Base-by-base conservation (phyloP, 2,888 invertebrate species). In the Drosophila atripex region DNA sequence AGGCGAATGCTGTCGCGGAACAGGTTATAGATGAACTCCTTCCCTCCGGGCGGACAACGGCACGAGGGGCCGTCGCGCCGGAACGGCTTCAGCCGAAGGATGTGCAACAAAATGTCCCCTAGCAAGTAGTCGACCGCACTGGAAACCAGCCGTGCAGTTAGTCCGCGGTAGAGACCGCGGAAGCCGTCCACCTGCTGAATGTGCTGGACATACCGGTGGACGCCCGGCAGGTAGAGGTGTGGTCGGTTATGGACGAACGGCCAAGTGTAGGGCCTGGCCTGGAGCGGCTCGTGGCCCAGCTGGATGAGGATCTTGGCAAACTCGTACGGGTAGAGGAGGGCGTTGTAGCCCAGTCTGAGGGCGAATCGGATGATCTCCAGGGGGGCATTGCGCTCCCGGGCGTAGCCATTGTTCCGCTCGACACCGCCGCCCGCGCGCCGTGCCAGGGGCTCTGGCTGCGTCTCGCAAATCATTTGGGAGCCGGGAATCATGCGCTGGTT, bases 281-380 rank as follows among this genome's bases (percentile, higher is more conserved):
- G 55, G 39, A 86, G 5, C 1, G 80, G 80, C 8, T 86, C 86
- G 25, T 75, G 50, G 14, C 82, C 80, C 63, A 84, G 21, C 28
- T 86, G 86, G 53, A 84, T 86, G 3, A 83, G 35, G 0, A 73
- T 16, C 52, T 64, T 80, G 16, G 78, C 76, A 5, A 76, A 63
- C 4, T 77, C 76, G 35, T 69, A 73, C 0, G 84, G 82, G 55
- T 86, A 73, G 28, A 72, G 45, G 0, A 80, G 18, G 0, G 68
- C 47, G 0, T 55, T 66, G 1, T 65, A 65, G 4, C 55, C 39
- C 63, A 80, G 23, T 9, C 76, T 72, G 12, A 76, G 11, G 2
- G 39, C 9, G n/a, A 75, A 83, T 18, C 80, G 74, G 5, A 75
- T 25, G 39, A 41, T 41, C 39, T 16, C 16, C 2, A 9, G 3